phyloP scores from a whole-genome alignment of 2,113 vertebrate genomes.

The Saguinus imperator region DNA sequence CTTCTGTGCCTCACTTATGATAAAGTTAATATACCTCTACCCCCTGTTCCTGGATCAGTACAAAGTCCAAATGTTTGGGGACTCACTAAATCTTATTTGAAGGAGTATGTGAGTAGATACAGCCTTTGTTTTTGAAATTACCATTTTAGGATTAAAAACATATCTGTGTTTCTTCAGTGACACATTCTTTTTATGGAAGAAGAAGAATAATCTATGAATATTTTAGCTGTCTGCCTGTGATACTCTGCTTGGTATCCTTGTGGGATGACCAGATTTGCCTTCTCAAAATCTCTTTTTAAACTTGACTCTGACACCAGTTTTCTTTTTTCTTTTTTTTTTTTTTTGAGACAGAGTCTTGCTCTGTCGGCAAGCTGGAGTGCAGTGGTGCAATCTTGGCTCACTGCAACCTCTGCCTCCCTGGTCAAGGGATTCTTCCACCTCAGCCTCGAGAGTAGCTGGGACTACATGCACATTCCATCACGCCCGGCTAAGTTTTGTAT shows the following conservation, averaged over 20 bases:
- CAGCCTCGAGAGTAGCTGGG: too few relatives aligned
- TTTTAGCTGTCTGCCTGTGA: constrained; percentile 1
- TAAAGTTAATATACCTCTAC: not conserved
- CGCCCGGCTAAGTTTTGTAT: too few relatives aligned
- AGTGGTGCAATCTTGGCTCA: too few relatives aligned
- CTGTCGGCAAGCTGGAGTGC: too few relatives aligned
- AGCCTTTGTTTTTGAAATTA: constrained; percentile 36
- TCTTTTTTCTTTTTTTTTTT: not conserved
- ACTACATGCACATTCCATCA: too few relatives aligned
- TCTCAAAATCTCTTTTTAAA: constrained; percentile 1
- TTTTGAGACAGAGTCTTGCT: too few relatives aligned
- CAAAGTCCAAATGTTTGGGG: constrained; percentile 21
- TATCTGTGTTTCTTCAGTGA: constrained; percentile 34
- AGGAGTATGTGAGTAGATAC: constrained; percentile 27
- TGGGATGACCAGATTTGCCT: constrained; percentile 23
- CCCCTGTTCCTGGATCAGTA: not conserved
- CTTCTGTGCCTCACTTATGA: not conserved
- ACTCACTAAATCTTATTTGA: constrained; percentile 32
- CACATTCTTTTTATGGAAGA: not conserved
- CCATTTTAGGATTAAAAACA: constrained; percentile 41
- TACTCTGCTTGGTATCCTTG: constrained; percentile 18
- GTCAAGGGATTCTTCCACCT: too few relatives aligned
- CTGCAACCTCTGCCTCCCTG: too few relatives aligned
- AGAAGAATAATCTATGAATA: constrained; percentile 25
- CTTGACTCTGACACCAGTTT: not conserved